Base-by-base conservation (phyloP, 2,888 invertebrate genomes). In the Parnassius mnemosyne region DNA sequence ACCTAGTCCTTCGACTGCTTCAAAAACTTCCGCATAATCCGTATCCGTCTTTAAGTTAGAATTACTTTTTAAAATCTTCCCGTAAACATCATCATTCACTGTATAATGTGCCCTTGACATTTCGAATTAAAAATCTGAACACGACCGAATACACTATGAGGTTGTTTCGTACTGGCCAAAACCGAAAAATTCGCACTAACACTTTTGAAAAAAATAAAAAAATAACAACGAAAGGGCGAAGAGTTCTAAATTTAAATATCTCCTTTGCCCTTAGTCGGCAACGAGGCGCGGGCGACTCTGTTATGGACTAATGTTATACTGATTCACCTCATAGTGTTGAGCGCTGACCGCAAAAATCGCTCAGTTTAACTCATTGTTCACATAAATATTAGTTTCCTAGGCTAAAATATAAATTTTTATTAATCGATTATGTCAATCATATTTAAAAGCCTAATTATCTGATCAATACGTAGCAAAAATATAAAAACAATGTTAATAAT, bases 241-340 rank as follows among this genome's bases (percentile, higher is more conserved):
- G 81, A 79, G 81, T 85, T 87, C 86, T 88, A 88, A 88, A 85
- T 89, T 87, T 89, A 89, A 89, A 87, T 87, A 78, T 79, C 76
- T 83, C 78, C 78, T 81, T 83, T 77, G 80, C 77, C 76, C 80
- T 69, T 69, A 66, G 79, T 69, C 71, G 76, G 73, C 75, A 79
- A 79, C 68, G 76, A 82, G 79, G 87, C 89, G 88, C 90, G 90
- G 69, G 88, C 90, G 87, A 73, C 84, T 83, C 82, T 82, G 80
- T 77, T 89, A 89, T 89, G 84, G 86, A 79, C 88, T 88, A 84
- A 87, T 85, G 80, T 82, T 79, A 78, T 78, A 90, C 91, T 91
- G 90, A 90, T 85, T 89, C 91, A 89, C 84, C 80, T 79, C 80
- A 50, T 63, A 58, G 73, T 74, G 83, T 46, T 55, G 73, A 74